These are phyloP conservation scores for Passer montanus DNA, from an alignment of 2,113 vertebrate genomes.

Conservation along the genomic window DNA sequence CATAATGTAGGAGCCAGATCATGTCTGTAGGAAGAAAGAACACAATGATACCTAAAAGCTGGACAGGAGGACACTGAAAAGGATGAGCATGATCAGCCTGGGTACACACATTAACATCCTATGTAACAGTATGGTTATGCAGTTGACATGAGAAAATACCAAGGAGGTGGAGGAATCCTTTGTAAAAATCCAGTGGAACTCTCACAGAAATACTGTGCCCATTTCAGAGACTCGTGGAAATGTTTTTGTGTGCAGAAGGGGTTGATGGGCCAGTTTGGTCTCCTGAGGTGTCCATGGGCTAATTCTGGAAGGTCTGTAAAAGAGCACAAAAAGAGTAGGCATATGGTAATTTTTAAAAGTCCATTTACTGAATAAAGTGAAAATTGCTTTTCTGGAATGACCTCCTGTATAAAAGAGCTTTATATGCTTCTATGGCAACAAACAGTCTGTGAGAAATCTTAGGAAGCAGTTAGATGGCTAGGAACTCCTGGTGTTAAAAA, in stretches of 20 bases:
- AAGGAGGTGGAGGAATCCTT: not conserved
- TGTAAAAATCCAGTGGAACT: not conserved
- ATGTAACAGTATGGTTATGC: not conserved
- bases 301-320: not conserved
- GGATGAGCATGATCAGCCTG: not conserved
- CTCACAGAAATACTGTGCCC: no score
- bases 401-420: not conserved
- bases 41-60: not conserved
- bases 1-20: not conserved
- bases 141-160: not conserved
- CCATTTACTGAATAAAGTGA: not conserved
- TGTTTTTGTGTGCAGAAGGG: not conserved
- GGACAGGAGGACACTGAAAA: not conserved
- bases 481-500: not conserved
- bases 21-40: not conserved
- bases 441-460: not conserved
- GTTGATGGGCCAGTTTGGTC: fast-evolving
- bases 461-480: not conserved
- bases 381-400: not conserved
- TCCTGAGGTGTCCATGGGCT: not conserved
- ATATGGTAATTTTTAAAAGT: not conserved
- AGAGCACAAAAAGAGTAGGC: not conserved
- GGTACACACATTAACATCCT: not conserved
- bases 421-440: not conserved
- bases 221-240: not conserved